Conservation (phyloP, 2,113 vertebrate genomes). For the Pachyramphus minor region DNA sequence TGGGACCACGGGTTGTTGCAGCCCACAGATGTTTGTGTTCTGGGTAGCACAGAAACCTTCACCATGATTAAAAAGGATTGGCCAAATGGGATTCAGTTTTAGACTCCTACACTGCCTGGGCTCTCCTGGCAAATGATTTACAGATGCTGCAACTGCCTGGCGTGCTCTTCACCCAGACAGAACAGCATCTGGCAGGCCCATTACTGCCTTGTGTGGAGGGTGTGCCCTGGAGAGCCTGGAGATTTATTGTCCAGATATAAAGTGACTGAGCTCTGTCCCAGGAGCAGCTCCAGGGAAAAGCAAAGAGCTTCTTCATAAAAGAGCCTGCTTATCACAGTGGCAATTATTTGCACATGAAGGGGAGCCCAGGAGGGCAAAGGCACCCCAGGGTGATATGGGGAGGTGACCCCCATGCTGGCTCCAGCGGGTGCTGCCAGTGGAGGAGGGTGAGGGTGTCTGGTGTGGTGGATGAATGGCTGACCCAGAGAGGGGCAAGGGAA, state of each 20-base stretch:
- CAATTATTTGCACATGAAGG: constrained; percentile 4
- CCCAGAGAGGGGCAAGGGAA: not conserved
- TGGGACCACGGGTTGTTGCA: accelerated
- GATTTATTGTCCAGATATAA: constrained; percentile 50
- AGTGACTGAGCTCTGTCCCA: constrained; percentile 1
- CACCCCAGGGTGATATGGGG: not conserved
- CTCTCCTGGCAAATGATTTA: constrained; percentile 41
- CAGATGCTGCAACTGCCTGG: constrained; percentile 34
- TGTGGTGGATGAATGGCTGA: not conserved
- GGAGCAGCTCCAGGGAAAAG: not conserved
- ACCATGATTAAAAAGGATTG: not conserved
- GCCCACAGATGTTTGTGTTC: not conserved
- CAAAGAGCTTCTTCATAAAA: not conserved
- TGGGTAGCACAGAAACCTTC: not conserved
- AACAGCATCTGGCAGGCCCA: constrained; percentile 38
- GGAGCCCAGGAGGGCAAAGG: not conserved
- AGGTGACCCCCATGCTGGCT: not conserved
- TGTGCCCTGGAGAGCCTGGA: constrained; percentile 3
- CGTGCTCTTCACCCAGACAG: not conserved
- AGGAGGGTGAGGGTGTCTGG: not conserved
- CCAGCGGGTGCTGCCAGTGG: not conserved
- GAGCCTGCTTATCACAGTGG: not conserved
- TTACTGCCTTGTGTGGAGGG: constrained; percentile 5
- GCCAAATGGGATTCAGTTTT: not conserved
- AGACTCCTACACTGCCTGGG: not conserved